phyloP scores from a whole-genome alignment of 2,113 vertebrate species.

The Microtus pennsylvanicus region DNA sequence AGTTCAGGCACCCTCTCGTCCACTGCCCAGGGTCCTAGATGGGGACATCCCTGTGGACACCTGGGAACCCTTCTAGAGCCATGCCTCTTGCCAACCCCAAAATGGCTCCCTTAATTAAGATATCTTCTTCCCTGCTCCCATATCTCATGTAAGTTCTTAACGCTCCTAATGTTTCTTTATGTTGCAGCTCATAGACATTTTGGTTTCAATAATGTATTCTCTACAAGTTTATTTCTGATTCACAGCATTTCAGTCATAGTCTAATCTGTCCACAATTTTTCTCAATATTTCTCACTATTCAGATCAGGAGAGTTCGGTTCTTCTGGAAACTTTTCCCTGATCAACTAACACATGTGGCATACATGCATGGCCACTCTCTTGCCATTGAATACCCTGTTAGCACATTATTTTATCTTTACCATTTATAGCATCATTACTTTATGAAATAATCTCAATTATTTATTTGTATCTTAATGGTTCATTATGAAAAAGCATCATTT shows the following conservation, averaged over 20 bases:
- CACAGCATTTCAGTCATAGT: neutral
- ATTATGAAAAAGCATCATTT: neutral
- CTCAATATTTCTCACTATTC: neutral
- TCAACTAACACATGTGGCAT: neutral
- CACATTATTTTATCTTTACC: neutral
- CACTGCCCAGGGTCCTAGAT: no score
- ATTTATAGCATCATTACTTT: neutral
- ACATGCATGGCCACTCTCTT: neutral
- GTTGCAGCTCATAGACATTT: neutral
- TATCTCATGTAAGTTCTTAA: neutral
- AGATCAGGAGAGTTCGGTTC: neutral
- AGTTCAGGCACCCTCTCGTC: no score
- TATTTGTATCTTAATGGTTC: neutral
- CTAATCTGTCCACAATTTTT: neutral
- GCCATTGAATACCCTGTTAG: neutral
- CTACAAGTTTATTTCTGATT: slow-evolving; percentile 29
- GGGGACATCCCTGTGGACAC: no score
- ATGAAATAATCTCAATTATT: neutral
- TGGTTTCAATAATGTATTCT: neutral
- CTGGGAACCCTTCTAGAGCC: no score
- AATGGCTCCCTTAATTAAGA: no score
- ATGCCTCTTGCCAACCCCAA: no score
- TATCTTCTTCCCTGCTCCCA: no score
- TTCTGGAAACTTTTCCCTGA: neutral
- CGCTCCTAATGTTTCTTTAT: neutral